Evolutionary conservation across 2,113 vertebrate genomes (phyloP), one percentile per base, ranked within the genome.

Genomic region (Leptobrachium ailaonicum): DNA sequence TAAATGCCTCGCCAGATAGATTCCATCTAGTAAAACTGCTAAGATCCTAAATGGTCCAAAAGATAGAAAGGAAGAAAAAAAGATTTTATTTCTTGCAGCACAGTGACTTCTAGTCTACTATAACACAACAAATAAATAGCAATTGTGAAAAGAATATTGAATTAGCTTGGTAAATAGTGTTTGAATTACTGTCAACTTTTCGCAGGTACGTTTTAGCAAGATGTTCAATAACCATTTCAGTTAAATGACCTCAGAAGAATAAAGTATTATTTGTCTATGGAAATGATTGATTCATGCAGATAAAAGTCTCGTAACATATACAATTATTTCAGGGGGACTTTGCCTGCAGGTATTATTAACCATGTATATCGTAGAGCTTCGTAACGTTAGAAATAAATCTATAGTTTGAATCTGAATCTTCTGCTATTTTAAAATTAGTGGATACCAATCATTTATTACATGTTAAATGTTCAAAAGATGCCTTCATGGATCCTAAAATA

Each of bases 171-270:
- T 45, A 79, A 72, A 72, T 70, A 66, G 2, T 44, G 45, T 73
- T 66, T 79, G 70, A 79, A 73, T 79, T 73, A 79, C 77, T 79
- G 77, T 73, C 70, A 73, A 66, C 70, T 66, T 79, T 79, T 79
- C 66, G 77, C 60, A 73, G 70, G 47, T 54, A 72, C 45, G 66
- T 79, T 73, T 72, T 66, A 72, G 77, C 77, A 79, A 64, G 13
- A 41, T 79, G 40, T 73, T 72, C 58, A 79, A 79, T 79, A 64
- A 44, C 43, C 50, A 53, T 79, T 79, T 79, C 69, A 73, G 45
- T 54, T 44, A 13, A 6, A 44, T 4, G 11, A 44, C 40, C 12
- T 14, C 3, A 69, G 9, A 69, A 69, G 41, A 69, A 44, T 3
- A 69, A 45, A 11, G 11, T 44, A 44, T 14, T 69, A 13, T 42